Conservation (phyloP, 2,888 invertebrate genomes). For the Cotesia congregata region DNA sequence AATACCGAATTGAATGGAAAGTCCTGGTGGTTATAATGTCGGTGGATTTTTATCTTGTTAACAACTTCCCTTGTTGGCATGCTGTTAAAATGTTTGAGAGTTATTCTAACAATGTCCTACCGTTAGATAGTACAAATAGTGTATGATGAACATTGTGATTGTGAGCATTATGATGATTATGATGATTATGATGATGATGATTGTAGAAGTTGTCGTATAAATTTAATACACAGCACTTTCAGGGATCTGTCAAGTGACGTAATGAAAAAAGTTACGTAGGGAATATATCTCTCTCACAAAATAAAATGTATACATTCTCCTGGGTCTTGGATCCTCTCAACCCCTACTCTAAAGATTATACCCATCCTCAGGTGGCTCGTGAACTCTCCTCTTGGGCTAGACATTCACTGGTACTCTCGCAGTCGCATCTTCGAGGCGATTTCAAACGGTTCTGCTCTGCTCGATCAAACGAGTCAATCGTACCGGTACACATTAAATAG, state of each 20-base stretch:
- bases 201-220: not conserved
- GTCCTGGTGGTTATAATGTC: constrained; percentile 20
- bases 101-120: constrained; percentile 25
- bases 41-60: constrained; percentile 8
- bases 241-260: constrained; percentile 24
- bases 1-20: constrained; percentile 29
- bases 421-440: constrained; percentile 64
- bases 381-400: constrained; percentile 53
- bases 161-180: constrained; percentile 9
- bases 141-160: not conserved
- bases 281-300: constrained; percentile 27
- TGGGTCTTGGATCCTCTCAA: constrained; percentile 33
- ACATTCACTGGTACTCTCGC: constrained; percentile 55
- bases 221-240: not conserved
- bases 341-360: constrained; percentile 38
- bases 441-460: constrained; percentile 57
- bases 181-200: constrained; percentile 1
- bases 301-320: constrained; percentile 23
- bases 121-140: constrained; percentile 2
- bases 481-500: constrained; percentile 37
- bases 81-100: constrained; percentile 7
- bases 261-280: constrained; percentile 34
- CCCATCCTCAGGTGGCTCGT: constrained; percentile 31
- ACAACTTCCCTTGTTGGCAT: constrained; percentile 2
- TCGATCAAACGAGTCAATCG: constrained; percentile 18